These are phyloP conservation scores for Rhinoderma darwinii DNA, from an alignment of 2,113 vertebrate species.

Conservation along the genomic window DNA sequence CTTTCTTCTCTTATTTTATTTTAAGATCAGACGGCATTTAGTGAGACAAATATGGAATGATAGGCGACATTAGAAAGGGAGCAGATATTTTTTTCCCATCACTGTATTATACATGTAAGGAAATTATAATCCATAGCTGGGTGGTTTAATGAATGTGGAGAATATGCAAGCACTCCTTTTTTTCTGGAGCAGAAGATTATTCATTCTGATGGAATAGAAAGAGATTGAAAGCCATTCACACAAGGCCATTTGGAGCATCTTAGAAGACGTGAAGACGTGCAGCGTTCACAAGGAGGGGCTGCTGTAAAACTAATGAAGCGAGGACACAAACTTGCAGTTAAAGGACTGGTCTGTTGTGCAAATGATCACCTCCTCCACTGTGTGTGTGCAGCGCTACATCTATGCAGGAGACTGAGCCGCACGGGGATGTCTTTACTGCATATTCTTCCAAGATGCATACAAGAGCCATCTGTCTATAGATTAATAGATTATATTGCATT, in stretches of 20 bases:
- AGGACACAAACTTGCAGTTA: not conserved
- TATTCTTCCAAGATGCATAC: too few species aligned
- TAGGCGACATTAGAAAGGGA: not conserved
- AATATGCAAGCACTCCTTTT: not conserved
- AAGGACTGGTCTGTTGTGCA: not conserved
- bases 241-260: not conserved
- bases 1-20: too few species aligned
- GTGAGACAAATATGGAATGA: not conserved
- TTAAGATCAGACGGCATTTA: too few species aligned
- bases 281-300: not conserved
- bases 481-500: too few species aligned
- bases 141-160: not conserved
- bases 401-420: not conserved
- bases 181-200: not conserved
- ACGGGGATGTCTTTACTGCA: not conserved
- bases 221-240: constrained; percentile 6
- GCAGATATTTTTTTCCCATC: not conserved
- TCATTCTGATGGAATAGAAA: not conserved
- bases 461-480: too few species aligned
- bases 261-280: not conserved
- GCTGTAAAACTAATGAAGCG: constrained; percentile 44
- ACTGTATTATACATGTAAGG: not conserved
- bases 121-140: not conserved
- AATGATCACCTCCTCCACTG: not conserved
- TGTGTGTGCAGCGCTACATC: not conserved